Evolutionary conservation across 2,113 vertebrate genomes (phyloP).

Genomic region (Origma solitaria): DNA sequence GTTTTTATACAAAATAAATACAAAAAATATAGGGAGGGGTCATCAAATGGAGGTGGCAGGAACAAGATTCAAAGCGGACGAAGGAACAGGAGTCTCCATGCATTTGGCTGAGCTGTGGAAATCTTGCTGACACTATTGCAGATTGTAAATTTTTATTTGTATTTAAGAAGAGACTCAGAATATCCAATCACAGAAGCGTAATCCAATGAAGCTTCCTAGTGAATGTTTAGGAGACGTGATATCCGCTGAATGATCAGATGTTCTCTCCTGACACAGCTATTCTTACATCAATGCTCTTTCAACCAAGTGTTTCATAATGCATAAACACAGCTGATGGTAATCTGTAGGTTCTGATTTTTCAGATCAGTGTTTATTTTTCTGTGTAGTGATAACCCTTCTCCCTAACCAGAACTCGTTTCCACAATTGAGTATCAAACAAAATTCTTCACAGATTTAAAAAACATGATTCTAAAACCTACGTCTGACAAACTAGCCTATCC

Average conservation of each 20-base stretch:
- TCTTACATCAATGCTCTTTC: not conserved
- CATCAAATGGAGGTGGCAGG: not conserved
- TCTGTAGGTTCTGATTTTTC: not conserved
- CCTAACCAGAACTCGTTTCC: not conserved
- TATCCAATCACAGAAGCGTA: not conserved
- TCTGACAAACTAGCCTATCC: not conserved
- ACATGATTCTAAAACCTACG: not conserved
- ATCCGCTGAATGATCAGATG: not conserved
- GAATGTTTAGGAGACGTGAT: not conserved
- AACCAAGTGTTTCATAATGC: not conserved
- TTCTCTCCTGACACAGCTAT: not conserved
- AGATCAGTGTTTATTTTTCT: not conserved
- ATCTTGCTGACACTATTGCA: not conserved
- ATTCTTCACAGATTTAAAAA: not conserved
- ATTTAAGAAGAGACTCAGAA: not conserved
- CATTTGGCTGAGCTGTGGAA: not conserved
- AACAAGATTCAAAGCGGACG: not conserved
- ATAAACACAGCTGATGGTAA: not conserved
- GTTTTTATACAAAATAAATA: not conserved
- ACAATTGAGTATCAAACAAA: not conserved
- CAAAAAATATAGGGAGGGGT: not conserved
- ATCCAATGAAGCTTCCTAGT: not conserved
- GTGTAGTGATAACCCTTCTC: rapidly evolving
- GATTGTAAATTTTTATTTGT: not conserved
- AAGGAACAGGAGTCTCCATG: not conserved